These are phyloP conservation scores for Mythimna albipuncta DNA, from an alignment of 2,888 invertebrate genomes.

Conservation along the genomic window DNA sequence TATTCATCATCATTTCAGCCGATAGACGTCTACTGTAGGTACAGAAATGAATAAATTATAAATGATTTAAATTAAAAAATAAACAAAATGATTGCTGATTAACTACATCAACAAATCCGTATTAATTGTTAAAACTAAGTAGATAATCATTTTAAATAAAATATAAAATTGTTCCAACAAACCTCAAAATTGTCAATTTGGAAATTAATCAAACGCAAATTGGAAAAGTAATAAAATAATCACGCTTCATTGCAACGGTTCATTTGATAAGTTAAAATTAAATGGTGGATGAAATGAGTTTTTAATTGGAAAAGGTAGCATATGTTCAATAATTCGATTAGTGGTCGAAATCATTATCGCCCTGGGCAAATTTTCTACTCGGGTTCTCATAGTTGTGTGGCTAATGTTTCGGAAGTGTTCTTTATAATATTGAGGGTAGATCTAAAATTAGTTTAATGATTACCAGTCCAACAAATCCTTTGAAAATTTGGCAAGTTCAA, in stretches of 20 bases:
- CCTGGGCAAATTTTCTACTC: slow-evolving; percentile 19
- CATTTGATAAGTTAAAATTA: slow-evolving; percentile 52
- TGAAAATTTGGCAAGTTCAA: too few relatives aligned
- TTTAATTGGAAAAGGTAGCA: slow-evolving; percentile 48
- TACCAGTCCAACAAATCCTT: too few relatives aligned
- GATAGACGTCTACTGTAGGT: too few relatives aligned
- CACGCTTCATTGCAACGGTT: slow-evolving; percentile 39
- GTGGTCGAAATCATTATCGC: slow-evolving; percentile 43
- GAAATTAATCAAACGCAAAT: slow-evolving; percentile 25
- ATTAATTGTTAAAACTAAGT: background rate
- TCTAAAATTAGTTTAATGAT: too few relatives aligned
- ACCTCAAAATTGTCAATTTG: background rate
- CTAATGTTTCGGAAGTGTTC: slow-evolving; percentile 38
- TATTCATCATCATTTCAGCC: too few relatives aligned
- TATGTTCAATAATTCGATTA: slow-evolving; percentile 43
- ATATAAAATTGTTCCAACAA: background rate
- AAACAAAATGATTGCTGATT: background rate
- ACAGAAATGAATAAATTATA: too few relatives aligned
- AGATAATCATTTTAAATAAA: background rate
- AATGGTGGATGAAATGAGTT: slow-evolving; percentile 42
- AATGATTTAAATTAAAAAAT: too few relatives aligned
- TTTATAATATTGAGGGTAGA: slow-evolving; percentile 19
- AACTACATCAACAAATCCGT: background rate
- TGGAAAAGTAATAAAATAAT: slow-evolving; percentile 46
- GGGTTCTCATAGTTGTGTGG: slow-evolving; percentile 2